These are phyloP conservation scores for Meganola albula DNA, from an alignment of 2,888 invertebrate species.

Conservation along the genomic window DNA sequence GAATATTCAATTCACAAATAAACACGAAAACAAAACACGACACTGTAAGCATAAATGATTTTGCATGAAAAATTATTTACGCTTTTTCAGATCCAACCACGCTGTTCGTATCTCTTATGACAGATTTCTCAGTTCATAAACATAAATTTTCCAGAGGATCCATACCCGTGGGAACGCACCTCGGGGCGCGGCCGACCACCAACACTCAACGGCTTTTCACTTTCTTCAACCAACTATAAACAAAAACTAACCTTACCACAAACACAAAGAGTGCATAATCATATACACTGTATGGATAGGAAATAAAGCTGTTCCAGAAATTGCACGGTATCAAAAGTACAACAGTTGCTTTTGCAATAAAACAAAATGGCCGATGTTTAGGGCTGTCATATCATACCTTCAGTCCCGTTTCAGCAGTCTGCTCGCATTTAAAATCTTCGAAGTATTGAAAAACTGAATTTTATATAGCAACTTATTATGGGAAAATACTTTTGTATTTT, in stretches of 20 bases:
- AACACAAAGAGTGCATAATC: constrained; percentile 23
- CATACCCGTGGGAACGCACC: constrained; percentile 73
- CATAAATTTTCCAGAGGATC: constrained; percentile 71
- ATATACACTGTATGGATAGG: constrained; percentile 37
- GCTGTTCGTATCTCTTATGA: constrained; percentile 70
- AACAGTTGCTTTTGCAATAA: constrained; percentile 56
- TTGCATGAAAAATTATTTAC: constrained; percentile 70
- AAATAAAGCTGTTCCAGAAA: constrained; percentile 65
- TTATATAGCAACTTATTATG: too few species aligned
- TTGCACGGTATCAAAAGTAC: constrained; percentile 34
- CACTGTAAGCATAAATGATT: constrained; percentile 20
- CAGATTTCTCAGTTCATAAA: constrained; percentile 75
- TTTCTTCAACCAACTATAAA: constrained; percentile 39
- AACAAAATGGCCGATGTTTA: constrained; percentile 48
- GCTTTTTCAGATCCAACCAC: constrained; percentile 66
- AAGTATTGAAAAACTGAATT: too few species aligned
- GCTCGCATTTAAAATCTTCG: too few species aligned
- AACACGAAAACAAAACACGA: too few species aligned
- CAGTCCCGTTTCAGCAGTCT: neutral
- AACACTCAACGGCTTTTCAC: constrained; percentile 70
- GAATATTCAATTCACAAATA: too few species aligned
- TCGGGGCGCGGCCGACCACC: constrained; percentile 65
- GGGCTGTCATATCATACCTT: constrained; percentile 22
- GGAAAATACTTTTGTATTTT: too few species aligned
- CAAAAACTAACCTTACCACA: constrained; percentile 36